Evolutionary conservation across 2,888 invertebrate genomes (phyloP).

Genomic region (Pyrocoelia pectoralis): DNA sequence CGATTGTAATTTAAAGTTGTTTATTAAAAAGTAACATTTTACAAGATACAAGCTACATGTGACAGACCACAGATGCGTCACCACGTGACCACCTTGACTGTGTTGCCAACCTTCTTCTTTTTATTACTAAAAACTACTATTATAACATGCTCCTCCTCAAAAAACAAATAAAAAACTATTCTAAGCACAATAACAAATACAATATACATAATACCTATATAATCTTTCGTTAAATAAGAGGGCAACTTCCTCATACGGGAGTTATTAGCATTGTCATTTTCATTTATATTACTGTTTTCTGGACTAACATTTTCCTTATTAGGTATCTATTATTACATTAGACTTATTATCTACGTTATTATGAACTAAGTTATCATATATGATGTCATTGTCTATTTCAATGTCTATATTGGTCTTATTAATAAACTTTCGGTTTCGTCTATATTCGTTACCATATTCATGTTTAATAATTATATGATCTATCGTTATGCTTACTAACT

Average conservation of each 20-base stretch:
- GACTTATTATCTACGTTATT: slow-evolving; percentile 3
- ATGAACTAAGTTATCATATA: neutral
- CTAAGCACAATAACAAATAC: neutral
- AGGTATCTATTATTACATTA: slow-evolving; percentile 2
- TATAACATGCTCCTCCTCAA: no score
- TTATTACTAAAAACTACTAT: no score
- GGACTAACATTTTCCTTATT: slow-evolving; percentile 1
- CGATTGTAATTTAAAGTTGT: no score
- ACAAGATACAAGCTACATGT: no score
- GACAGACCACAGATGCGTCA: no score
- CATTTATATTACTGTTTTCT: neutral
- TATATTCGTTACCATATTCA: slow-evolving; percentile 3
- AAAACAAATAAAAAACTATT: slow-evolving; percentile 1
- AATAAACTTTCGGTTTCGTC: slow-evolving; percentile 3
- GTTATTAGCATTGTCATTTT: neutral
- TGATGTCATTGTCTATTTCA: neutral
- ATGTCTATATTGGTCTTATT: neutral
- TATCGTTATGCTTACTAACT: neutral
- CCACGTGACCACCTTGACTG: no score
- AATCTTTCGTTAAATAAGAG: no score
- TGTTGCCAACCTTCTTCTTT: no score
- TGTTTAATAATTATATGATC: neutral
- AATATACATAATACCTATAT: no score
- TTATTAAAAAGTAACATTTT: no score
- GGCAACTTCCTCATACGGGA: neutral